Evolutionary conservation across 2,888 invertebrate species (phyloP).

Genomic region (Synergus gifuensis): DNA sequence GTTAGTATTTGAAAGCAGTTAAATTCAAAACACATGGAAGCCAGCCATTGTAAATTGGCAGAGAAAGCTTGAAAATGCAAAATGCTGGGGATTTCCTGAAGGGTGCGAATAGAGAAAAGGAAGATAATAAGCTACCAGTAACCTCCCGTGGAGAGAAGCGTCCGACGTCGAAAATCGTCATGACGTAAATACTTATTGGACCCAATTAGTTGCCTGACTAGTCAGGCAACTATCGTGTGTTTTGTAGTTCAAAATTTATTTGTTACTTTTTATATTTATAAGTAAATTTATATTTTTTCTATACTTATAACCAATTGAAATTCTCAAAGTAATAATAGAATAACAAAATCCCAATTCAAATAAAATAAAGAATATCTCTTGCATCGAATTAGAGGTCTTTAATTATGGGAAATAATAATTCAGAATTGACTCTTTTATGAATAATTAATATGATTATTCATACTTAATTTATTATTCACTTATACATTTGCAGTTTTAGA

Average conservation of each 20-base stretch:
- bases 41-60: neutral
- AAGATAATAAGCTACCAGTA: slow-evolving; percentile 1
- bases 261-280: no score
- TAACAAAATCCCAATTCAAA: no score
- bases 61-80: neutral
- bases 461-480: no score
- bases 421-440: no score
- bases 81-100: neutral
- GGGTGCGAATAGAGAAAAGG: neutral
- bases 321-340: no score
- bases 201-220: neutral
- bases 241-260: neutral
- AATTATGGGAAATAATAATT: no score
- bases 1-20: neutral
- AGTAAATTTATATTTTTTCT: no score
- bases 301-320: no score
- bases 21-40: neutral
- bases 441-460: no score
- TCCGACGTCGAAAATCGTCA: neutral
- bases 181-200: neutral
- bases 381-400: no score
- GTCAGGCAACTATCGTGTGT: neutral
- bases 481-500: no score
- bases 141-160: neutral
- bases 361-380: no score